Evolutionary conservation across 2,888 invertebrate genomes (phyloP).

Genomic region (Sphinx pinastri): DNA sequence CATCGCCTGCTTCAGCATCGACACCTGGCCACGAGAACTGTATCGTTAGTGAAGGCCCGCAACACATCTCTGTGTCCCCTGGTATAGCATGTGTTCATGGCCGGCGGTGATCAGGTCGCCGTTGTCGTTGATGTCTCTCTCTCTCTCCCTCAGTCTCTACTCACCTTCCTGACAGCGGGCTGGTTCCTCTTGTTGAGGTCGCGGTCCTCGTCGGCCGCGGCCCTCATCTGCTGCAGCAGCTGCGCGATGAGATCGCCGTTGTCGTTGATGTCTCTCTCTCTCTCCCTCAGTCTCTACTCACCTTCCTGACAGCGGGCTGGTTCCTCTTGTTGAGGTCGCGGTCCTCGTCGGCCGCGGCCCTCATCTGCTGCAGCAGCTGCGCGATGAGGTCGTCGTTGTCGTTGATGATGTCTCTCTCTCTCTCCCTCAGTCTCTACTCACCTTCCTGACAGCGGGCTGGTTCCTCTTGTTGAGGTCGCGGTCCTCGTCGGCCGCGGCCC

Average conservation of each 20-base stretch:
- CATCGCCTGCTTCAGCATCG: slow-evolving; percentile 94
- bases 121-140: slow-evolving; percentile 92
- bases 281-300: too few species aligned
- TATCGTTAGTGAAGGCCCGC: too few species aligned
- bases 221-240: slow-evolving; percentile 94
- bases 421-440: too few species aligned
- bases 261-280: slow-evolving; percentile 97
- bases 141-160: too few species aligned
- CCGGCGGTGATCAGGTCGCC: too few species aligned
- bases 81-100: too few species aligned
- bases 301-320: slow-evolving; percentile 95
- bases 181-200: slow-evolving; percentile 91
- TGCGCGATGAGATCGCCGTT: slow-evolving; percentile 99
- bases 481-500: slow-evolving; percentile 96
- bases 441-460: slow-evolving; percentile 95
- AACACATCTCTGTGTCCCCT: too few species aligned
- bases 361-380: slow-evolving; percentile 95
- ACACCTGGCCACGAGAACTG: slow-evolving; percentile 78
- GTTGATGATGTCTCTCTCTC: too few species aligned
- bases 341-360: slow-evolving; percentile 96
- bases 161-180: slow-evolving; percentile 93
- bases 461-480: slow-evolving; percentile 91
- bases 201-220: slow-evolving; percentile 96
- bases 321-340: slow-evolving; percentile 91
- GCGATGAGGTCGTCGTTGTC: slow-evolving; percentile 99